Percentiles rank a stretch among this genome's conserved stretches.
Evolutionary conservation across 2,797 vertebrate genomes (phyloP).

Genomic region (Rachycentron canadum): DNA sequence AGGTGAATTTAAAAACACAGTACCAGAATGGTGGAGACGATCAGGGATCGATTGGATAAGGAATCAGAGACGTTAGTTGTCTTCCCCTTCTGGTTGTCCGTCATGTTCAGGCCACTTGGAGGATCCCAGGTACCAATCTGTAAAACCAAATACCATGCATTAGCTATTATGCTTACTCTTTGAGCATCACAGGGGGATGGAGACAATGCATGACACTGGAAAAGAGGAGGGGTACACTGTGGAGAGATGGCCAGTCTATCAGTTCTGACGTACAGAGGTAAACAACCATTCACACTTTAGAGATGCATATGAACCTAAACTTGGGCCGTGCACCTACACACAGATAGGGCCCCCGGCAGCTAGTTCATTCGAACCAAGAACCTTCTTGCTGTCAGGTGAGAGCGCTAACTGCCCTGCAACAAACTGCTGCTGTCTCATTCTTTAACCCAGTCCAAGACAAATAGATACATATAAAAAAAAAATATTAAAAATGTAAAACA

Average conservation of each 20-base stretch:
- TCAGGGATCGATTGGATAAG: slow-evolving; percentile 94
- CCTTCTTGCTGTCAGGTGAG: too few species aligned
- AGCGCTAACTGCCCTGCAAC: neutral
- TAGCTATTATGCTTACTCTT: neutral
- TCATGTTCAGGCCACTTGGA: slow-evolving; percentile 97
- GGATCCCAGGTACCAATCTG: slow-evolving; percentile 99
- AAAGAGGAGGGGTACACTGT: neutral
- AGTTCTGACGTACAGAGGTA: neutral
- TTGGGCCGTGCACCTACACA: too few species aligned
- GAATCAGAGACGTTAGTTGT: slow-evolving; percentile 96
- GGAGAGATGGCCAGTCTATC: neutral
- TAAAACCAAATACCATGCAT: slow-evolving; percentile 29
- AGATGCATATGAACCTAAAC: neutral
- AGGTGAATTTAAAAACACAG: slow-evolving; percentile 24
- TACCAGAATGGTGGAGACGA: slow-evolving; percentile 98
- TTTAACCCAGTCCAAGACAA: neutral
- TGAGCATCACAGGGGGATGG: neutral
- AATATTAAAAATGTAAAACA: neutral
- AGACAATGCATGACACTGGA: neutral
- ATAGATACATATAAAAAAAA: neutral
- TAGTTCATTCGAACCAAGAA: too few species aligned
- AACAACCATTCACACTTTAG: neutral
- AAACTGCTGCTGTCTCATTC: neutral
- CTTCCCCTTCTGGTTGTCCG: slow-evolving; percentile 96
- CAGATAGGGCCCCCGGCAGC: too few species aligned